Evolutionary conservation across 1,140 invertebrate genomes (phyloP).

Genomic region (Nebria ingens): DNA sequence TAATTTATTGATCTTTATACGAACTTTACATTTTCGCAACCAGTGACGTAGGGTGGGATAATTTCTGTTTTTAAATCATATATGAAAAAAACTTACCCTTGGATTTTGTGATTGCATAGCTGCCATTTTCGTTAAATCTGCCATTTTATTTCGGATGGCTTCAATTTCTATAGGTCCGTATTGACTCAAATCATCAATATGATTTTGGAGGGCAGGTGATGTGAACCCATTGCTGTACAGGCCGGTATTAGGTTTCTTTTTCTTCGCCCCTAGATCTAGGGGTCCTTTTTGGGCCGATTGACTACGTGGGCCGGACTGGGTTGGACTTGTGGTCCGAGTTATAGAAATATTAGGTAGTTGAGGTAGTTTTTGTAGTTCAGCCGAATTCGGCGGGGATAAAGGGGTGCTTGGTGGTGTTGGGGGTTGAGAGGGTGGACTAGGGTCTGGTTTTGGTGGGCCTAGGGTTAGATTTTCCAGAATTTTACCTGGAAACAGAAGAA

Average conservation of each 20-base stretch:
- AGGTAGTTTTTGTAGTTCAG: not conserved
- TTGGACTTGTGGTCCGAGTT: not conserved
- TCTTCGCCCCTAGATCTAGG: not conserved
- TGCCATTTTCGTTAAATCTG: constrained; percentile 4
- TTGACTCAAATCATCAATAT: not conserved
- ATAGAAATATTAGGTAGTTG: not conserved
- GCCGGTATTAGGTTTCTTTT: not conserved
- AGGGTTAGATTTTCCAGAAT: constrained; percentile 31
- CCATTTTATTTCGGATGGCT: not conserved
- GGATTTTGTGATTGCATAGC: not conserved
- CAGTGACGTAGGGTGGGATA: too few species aligned
- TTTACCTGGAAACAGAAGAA: constrained; percentile 29
- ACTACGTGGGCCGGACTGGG: not conserved
- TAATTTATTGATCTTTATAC: too few species aligned
- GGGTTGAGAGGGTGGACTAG: constrained; percentile 27
- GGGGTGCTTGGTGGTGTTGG: constrained; percentile 33
- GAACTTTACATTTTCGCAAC: too few species aligned
- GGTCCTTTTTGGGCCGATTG: not conserved
- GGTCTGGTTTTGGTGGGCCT: constrained; percentile 17
- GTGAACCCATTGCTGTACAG: not conserved
- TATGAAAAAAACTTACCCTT: not conserved
- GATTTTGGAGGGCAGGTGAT: not conserved
- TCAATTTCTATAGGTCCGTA: constrained; percentile 2
- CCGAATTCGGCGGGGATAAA: constrained; percentile 22
- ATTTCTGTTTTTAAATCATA: too few species aligned